Conservation (phyloP, 2,888 invertebrate genomes). For the Hirtodrosophila alboralis region DNA sequence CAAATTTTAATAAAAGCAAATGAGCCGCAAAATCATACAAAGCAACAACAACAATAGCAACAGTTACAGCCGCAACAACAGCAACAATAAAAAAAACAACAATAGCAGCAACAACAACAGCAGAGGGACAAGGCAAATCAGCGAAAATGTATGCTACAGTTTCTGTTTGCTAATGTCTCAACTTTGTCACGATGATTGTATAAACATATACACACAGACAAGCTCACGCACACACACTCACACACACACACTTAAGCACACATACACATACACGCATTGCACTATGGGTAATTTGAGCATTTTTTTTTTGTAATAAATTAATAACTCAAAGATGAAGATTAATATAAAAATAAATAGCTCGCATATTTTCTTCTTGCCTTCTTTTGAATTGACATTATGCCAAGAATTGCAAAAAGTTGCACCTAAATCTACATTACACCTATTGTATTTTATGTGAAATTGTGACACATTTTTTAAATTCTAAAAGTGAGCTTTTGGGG, state of each 20-base stretch:
- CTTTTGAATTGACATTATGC: no score
- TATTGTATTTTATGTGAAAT: no score
- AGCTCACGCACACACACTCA: neutral
- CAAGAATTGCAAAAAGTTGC: no score
- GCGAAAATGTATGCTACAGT: conserved; percentile 49
- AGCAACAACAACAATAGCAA: conserved; percentile 25
- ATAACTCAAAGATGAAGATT: no score
- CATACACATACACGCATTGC: neutral
- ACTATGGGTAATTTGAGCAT: no score
- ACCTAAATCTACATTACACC: no score
- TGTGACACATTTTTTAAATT: no score
- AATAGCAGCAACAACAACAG: conserved; percentile 14
- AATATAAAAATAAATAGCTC: no score
- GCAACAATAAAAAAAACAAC: conserved; percentile 4
- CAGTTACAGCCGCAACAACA: conserved; percentile 15
- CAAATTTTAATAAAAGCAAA: conserved; percentile 76
- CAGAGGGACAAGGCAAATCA: conserved; percentile 24
- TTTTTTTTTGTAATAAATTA: no score
- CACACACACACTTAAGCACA: conserved; percentile 6
- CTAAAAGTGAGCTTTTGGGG: no score
- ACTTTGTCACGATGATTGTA: conserved; percentile 59
- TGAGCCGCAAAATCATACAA: conserved; percentile 77
- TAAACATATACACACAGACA: neutral
- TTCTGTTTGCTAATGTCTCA: conserved; percentile 65
- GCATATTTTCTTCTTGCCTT: no score